Percentiles rank a stretch among this genome's conserved stretches.
Conservation (phyloP, 2,113 vertebrate genomes). For the Typhlomys cinereus region DNA sequence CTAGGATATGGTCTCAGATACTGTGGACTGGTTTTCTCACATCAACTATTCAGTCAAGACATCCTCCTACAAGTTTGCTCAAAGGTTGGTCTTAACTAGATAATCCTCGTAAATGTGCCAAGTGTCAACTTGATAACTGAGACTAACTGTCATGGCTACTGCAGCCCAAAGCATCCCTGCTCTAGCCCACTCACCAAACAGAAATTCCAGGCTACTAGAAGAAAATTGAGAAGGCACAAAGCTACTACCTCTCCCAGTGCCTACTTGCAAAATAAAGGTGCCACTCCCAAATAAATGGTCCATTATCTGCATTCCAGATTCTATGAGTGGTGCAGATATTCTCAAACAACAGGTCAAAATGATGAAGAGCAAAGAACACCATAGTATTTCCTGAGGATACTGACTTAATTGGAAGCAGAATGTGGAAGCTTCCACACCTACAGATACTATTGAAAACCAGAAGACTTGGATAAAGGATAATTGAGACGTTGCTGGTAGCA, state of each 20-base stretch:
- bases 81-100: too few species aligned
- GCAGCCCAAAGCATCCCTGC: too few species aligned
- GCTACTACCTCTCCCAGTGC: not conserved
- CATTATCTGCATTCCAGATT: not conserved
- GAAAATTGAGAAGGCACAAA: not conserved
- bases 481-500: not conserved
- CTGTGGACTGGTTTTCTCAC: too few species aligned
- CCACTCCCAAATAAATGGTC: not conserved
- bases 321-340: not conserved
- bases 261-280: not conserved
- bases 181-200: too few species aligned
- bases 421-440: not conserved
- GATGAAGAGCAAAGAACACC: not conserved
- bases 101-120: too few species aligned
- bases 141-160: too few species aligned
- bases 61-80: too few species aligned
- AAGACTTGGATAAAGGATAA: conserved; percentile 6
- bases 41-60: too few species aligned
- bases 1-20: too few species aligned
- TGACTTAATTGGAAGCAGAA: conserved; percentile 28
- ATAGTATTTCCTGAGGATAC: not conserved
- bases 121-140: too few species aligned
- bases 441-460: not conserved
- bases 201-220: not conserved
- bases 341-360: not conserved